Percentiles rank a stretch among this genome's conserved stretches.
Evolutionary conservation across 2,888 invertebrate genomes (phyloP).

Genomic region (Pilophorus perplexus): DNA sequence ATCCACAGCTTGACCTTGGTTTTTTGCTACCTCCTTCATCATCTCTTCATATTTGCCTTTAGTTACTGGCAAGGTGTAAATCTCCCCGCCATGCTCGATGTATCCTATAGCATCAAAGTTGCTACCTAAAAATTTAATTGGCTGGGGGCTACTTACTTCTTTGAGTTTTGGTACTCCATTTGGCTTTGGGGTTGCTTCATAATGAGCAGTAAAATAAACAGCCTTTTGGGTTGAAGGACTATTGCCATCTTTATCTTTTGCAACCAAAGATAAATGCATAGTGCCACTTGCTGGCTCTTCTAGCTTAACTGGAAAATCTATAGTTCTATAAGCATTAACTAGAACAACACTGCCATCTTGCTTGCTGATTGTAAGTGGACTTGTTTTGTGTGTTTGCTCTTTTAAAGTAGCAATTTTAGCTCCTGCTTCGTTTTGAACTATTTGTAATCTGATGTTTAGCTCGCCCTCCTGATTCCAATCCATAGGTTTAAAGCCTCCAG

Average conservation of each 20-base stretch:
- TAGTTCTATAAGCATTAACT: no score
- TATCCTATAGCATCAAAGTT: background rate
- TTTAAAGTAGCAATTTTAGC: no score
- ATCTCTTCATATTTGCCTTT: background rate
- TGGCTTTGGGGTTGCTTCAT: background rate
- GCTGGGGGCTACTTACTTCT: background rate
- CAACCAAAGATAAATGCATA: background rate
- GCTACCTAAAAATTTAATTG: background rate
- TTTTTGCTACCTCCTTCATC: background rate
- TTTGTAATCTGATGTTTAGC: no score
- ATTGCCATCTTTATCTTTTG: background rate
- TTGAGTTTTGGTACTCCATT: background rate
- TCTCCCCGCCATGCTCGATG: background rate
- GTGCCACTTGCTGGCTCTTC: background rate
- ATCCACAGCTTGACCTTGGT: background rate
- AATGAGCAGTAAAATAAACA: background rate
- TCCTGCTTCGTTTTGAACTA: no score
- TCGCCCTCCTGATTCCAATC: no score
- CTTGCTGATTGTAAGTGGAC: no score
- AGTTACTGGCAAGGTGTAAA: background rate
- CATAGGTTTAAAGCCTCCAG: no score
- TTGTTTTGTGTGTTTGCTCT: no score
- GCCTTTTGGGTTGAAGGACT: background rate
- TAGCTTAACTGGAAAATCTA: background rate
- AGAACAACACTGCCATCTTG: no score